Percentiles rank a stretch among this genome's conserved stretches.
These are phyloP conservation scores for Drosophila nigromelanica DNA, from an alignment of 1,140 invertebrate genomes.

Conservation along the genomic window DNA sequence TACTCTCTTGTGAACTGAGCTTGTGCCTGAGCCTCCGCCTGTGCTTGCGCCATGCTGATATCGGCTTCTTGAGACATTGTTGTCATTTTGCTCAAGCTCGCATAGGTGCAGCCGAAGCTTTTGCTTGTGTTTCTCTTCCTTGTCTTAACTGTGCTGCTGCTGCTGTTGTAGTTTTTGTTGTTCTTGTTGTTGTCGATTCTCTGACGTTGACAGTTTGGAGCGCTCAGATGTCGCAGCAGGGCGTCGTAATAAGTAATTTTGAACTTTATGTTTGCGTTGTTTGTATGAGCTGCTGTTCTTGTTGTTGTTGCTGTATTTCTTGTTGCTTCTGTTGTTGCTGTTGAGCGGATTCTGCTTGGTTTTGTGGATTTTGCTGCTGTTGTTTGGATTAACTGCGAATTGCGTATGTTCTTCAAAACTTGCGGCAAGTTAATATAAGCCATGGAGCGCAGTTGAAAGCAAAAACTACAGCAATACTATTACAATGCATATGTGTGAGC, in stretches of 20 bases:
- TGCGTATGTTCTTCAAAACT: constrained; percentile 58
- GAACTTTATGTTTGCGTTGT: constrained; percentile 34
- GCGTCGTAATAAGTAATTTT: constrained; percentile 20
- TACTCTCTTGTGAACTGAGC: constrained; percentile 55
- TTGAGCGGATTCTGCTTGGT: constrained; percentile 3
- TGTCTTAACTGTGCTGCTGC: background rate
- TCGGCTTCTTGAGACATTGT: constrained; percentile 48
- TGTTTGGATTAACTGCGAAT: constrained; percentile 55
- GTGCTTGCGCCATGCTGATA: constrained; percentile 11
- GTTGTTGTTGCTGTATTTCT: constrained; percentile 30
- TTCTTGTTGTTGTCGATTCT: background rate
- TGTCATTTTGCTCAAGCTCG: constrained; percentile 50
- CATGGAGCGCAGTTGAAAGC: constrained; percentile 21
- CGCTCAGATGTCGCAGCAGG: constrained; percentile 34
- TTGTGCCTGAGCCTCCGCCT: constrained; percentile 27
- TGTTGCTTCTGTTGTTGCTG: constrained; percentile 22
- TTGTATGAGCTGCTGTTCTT: constrained; percentile 34
- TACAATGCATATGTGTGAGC: constrained; percentile 7
- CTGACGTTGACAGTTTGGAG: constrained; percentile 6
- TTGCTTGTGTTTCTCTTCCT: constrained; percentile 15
- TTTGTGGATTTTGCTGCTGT: constrained; percentile 11
- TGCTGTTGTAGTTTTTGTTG: background rate
- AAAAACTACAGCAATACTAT: constrained; percentile 20
- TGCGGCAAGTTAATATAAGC: constrained; percentile 43
- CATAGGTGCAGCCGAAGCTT: constrained; percentile 46